Evolutionary conservation across 2,113 vertebrate species (phyloP).

Genomic region (human): GRCh38 chr4:168208501-168209000

Average conservation of each 20-base stretch:
- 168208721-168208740: background rate
- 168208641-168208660: background rate
- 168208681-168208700: background rate
- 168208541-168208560: no score
- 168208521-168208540: no score
- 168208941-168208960: background rate
- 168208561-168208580: no score
- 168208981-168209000: background rate
- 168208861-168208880: background rate
- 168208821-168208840: background rate
- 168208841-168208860: background rate
- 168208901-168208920: background rate
- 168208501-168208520: no score
- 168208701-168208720: background rate
- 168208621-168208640: background rate
- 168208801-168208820: background rate
- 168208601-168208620: no score
- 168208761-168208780: background rate
- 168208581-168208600: no score
- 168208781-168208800: background rate
- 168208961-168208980: background rate
- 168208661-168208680: background rate
- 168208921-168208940: background rate
- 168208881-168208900: background rate
- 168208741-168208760: background rate